Conservation (phyloP, 2,113 vertebrate genomes). For the Chlamydotis undulata region DNA sequence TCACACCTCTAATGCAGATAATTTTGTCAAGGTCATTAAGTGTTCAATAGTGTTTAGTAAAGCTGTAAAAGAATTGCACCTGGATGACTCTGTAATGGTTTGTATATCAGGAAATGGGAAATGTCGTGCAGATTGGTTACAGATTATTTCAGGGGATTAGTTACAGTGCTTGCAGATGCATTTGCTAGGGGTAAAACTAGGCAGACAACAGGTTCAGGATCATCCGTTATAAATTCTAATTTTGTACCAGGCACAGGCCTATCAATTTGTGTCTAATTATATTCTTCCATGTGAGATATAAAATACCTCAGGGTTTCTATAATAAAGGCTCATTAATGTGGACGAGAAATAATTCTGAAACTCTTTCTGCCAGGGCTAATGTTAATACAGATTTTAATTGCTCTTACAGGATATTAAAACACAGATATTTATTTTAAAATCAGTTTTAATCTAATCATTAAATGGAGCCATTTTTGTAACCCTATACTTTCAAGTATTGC, state of each 20-base stretch:
- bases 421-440: conserved; percentile 3
- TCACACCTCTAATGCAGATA: conserved; percentile 50
- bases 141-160: conserved; percentile 72
- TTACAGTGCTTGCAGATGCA: conserved; percentile 57
- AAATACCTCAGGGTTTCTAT: conserved; percentile 75
- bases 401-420: conserved; percentile 70
- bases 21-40: conserved; percentile 74
- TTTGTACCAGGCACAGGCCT: conserved; percentile 61
- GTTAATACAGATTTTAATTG: conserved; percentile 76
- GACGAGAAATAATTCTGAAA: conserved; percentile 74
- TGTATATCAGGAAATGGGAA: conserved; percentile 49
- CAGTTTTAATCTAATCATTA: conserved; percentile 59
- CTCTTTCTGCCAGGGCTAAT: conserved; percentile 69
- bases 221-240: conserved; percentile 70
- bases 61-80: conserved; percentile 58
- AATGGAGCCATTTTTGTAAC: conserved; percentile 51
- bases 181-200: conserved; percentile 54
- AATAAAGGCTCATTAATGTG: conserved; percentile 76
- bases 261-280: conserved; percentile 80
- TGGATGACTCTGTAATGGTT: conserved; percentile 60
- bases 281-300: conserved; percentile 74
- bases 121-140: conserved; percentile 53
- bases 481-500: conserved; percentile 22
- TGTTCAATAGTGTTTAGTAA: conserved; percentile 67
- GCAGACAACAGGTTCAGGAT: conserved; percentile 63